phyloP scores from a whole-genome alignment of 2,888 invertebrate species.

The Ornithoptera priamus region DNA sequence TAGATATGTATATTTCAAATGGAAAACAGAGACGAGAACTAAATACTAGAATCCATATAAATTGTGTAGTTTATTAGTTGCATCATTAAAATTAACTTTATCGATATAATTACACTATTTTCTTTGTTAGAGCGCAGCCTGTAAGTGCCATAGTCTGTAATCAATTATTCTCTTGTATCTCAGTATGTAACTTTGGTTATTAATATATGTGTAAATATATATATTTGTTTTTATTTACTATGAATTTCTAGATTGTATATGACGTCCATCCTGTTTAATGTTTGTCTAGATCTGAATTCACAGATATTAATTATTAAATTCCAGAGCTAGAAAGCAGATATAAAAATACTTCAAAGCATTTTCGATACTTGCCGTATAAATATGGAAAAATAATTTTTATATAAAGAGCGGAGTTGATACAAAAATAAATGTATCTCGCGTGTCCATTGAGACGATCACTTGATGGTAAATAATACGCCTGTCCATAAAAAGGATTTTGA shows the following conservation, averaged over 20 bases:
- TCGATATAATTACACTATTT: not conserved
- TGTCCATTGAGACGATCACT: no score
- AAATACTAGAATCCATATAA: not conserved
- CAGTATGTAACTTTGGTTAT: not conserved
- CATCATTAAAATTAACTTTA: not conserved
- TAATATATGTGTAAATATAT: not conserved
- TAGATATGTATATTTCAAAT: conserved; percentile 8
- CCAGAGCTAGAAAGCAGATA: no score
- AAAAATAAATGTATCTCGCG: no score
- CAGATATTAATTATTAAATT: no score
- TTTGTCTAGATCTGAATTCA: not conserved
- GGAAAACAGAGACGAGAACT: conserved; percentile 4
- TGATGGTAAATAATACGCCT: no score
- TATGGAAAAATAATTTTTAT: not conserved
- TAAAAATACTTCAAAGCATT: not conserved
- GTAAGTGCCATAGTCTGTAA: conserved; percentile 7
- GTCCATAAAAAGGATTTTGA: no score
- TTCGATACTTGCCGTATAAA: not conserved
- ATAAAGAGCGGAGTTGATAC: no score
- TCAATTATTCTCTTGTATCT: not conserved
- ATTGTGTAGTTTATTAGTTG: not conserved
- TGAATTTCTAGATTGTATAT: not conserved
- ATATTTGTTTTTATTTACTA: not conserved
- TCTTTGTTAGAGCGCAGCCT: not conserved
- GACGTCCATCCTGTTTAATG: not conserved